Conservation (phyloP, 2,888 invertebrate species). For the Hydraecia micacea region DNA sequence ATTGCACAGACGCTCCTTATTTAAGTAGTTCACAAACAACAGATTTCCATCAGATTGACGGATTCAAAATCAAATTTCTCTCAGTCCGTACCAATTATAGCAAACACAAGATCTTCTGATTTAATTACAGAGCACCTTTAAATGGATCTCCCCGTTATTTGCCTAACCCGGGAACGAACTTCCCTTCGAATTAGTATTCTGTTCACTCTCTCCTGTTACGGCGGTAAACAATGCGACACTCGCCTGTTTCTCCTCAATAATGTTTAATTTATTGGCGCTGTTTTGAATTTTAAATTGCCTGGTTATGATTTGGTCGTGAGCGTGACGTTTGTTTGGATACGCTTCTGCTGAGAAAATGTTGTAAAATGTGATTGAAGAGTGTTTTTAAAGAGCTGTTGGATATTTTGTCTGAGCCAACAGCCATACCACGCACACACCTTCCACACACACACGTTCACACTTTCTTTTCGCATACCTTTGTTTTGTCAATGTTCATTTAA, state of each 20-base stretch:
- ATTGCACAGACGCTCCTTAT: conserved; percentile 16
- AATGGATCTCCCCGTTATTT: conserved; percentile 68
- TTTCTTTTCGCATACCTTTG: background rate
- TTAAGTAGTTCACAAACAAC: conserved; percentile 21
- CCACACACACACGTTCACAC: too few species aligned
- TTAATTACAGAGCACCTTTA: conserved; percentile 72
- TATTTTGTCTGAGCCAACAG: background rate
- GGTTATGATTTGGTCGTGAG: conserved; percentile 51
- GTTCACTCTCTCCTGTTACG: conserved; percentile 62
- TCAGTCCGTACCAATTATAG: conserved; percentile 60
- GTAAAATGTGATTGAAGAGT: background rate
- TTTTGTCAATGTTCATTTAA: background rate
- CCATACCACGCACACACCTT: too few species aligned
- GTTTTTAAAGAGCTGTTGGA: background rate
- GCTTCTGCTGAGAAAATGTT: background rate
- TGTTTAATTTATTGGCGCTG: conserved; percentile 62
- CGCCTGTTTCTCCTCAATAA: conserved; percentile 60
- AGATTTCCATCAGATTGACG: conserved; percentile 43
- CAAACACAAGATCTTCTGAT: conserved; percentile 72
- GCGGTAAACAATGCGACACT: conserved; percentile 72
- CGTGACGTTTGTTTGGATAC: conserved; percentile 15
- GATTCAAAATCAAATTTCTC: conserved; percentile 62
- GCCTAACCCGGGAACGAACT: conserved; percentile 64
- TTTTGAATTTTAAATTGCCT: conserved; percentile 57
- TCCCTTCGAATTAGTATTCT: conserved; percentile 72